Evolutionary conservation across 92 coral and sea anemone species (phyloP).

Genomic region (Zoanthus sociatus): DNA sequence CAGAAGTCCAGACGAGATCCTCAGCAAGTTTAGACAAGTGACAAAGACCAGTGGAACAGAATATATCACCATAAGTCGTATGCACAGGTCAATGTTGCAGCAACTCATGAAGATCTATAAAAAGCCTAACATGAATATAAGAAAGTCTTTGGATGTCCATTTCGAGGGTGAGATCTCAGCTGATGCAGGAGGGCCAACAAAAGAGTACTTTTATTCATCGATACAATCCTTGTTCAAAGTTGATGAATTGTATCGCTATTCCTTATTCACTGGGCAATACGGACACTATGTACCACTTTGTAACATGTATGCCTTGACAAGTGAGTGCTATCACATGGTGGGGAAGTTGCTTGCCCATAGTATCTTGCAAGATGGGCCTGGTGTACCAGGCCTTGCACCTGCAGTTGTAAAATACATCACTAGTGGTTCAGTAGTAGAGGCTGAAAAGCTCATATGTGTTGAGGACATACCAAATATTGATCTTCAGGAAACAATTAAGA

Average conservation of each 20-base stretch:
- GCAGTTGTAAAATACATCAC: constrained; percentile 30
- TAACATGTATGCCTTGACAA: constrained; percentile 34
- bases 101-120: too few species aligned
- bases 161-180: too few species aligned
- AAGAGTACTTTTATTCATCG: too few species aligned
- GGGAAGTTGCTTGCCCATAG: constrained; percentile 61
- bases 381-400: constrained; percentile 53
- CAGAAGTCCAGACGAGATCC: too few species aligned
- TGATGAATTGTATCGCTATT: not conserved
- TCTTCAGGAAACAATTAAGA: not conserved
- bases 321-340: constrained; percentile 55
- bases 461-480: constrained; percentile 50
- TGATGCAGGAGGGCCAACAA: too few species aligned
- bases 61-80: too few species aligned
- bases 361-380: constrained; percentile 58
- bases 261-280: constrained; percentile 22
- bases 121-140: too few species aligned
- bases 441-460: constrained; percentile 33
- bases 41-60: too few species aligned
- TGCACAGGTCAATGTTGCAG: too few species aligned
- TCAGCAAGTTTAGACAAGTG: too few species aligned
- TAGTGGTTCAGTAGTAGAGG: constrained; percentile 42
- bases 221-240: not conserved
- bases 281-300: constrained; percentile 33
- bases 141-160: too few species aligned